Evolutionary conservation across 2,888 invertebrate species (phyloP), one percentile per base, ranked within the genome.

Genomic region (Notodonta dromedarius): DNA sequence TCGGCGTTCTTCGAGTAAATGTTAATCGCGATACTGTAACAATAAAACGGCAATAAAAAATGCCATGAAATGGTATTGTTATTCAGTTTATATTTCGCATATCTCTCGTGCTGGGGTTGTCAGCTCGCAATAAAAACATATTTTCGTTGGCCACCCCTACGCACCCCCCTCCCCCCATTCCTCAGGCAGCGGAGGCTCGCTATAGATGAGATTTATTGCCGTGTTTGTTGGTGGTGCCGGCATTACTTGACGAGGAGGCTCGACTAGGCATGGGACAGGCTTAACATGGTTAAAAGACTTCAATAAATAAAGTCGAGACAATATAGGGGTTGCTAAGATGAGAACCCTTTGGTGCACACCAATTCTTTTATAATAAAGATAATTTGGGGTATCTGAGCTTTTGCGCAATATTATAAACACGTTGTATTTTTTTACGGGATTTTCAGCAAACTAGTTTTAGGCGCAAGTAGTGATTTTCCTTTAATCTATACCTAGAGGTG

Each of bases 161-260:
- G 54, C 24, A 24, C 24, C 51, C 44, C 58, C 35, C 53, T 63
- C 58, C 58, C 61, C 53, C 58, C 66, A 68, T 69, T 71, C 69
- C 74, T 72, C 70, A 59, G 66, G 72, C 77, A 77, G 80, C 76
- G 74, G 68, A 35, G 76, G 76, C 79, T 73, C 75, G 76, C 78
- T 76, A 78, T 80, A 78, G 71, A 74, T 61, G 67, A 77, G 84
- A 84, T 86, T 85, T 85, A 85, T 83, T 58, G 69, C 66, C 61
- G 61, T 86, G 85, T 85, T 86, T 86, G 85, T 80, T 76, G 72
- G 35, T 59, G 58, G 65, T 66, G 62, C 65, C 60, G 55, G 52
- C 44, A 50, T 57, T 53, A 60, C 40, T 32, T 32, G 60, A 57
- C 60, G 54, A 50, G 24, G 56, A 63, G 42, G 60, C 46, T 40